A percentile compares a stretch with the other conserved stretches of the same genome.
phyloP scores from a whole-genome alignment of 2,113 vertebrate species.

The Oceanodroma tethys region DNA sequence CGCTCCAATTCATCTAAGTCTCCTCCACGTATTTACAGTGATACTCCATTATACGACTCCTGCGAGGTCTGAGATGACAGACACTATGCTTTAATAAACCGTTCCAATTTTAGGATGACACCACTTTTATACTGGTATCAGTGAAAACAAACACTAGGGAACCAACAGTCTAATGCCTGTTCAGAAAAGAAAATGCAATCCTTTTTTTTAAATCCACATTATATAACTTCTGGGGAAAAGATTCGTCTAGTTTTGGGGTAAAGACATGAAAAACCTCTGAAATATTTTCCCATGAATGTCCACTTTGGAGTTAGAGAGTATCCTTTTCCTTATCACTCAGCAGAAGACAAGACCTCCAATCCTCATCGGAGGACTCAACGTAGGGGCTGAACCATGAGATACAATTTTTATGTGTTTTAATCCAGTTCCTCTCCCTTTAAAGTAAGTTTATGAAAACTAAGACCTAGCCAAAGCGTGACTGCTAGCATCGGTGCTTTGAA shows the following conservation, averaged over 20 bases:
- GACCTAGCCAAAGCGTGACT: not conserved
- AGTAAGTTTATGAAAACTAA: not conserved
- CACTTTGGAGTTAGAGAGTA: not conserved
- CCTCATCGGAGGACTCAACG: not conserved
- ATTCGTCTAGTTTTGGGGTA: not conserved
- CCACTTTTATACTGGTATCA: constrained; percentile 42
- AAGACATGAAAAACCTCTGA: not conserved
- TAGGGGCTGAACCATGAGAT: not conserved
- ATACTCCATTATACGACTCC: constrained; percentile 30
- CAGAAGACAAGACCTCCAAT: not conserved
- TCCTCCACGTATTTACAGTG: constrained; percentile 69
- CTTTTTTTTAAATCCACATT: not conserved
- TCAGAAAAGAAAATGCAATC: constrained; percentile 12
- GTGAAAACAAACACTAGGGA: not conserved
- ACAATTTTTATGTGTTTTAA: not conserved
- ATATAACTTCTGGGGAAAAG: not conserved
- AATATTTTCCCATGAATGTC: not conserved
- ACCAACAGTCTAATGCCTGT: not conserved
- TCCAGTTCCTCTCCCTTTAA: not conserved
- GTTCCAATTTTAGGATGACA: constrained; percentile 35
- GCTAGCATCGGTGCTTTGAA: not conserved
- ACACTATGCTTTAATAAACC: constrained; percentile 42
- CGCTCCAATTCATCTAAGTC: constrained; percentile 51
- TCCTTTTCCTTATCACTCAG: not conserved
- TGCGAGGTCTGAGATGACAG: constrained; percentile 63